phyloP scores from a whole-genome alignment of 2,113 vertebrate species.

The Nothoprocta perdicaria region DNA sequence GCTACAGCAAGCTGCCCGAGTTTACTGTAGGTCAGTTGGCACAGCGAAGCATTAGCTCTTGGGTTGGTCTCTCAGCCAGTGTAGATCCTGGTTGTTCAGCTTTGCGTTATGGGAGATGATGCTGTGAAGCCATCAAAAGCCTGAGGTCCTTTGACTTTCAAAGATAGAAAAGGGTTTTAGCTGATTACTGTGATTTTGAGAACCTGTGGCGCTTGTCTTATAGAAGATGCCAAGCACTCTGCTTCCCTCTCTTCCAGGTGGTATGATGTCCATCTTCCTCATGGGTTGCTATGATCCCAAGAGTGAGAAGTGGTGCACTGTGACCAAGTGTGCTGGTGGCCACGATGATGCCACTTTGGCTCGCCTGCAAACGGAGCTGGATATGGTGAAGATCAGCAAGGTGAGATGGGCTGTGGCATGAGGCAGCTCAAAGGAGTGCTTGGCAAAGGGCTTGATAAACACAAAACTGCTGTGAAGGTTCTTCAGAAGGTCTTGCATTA shows the following conservation, averaged over 20 bases:
- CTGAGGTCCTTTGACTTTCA: background rate
- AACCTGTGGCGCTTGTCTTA: background rate
- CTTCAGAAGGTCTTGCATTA: background rate
- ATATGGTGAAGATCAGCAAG: slow-evolving; percentile 99
- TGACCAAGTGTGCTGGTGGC: slow-evolving; percentile 95
- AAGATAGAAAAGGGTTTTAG: background rate
- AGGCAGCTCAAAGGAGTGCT: background rate
- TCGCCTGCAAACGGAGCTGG: slow-evolving; percentile 92
- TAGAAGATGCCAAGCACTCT: background rate
- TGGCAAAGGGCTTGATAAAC: background rate
- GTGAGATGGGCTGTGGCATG: slow-evolving; percentile 66
- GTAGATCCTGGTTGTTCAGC: background rate
- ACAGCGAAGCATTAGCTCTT: background rate
- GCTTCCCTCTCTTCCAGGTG: slow-evolving; percentile 78
- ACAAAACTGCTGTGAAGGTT: background rate
- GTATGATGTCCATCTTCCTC: slow-evolving; percentile 98
- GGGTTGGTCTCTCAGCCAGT: background rate
- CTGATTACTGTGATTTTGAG: background rate
- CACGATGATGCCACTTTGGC: slow-evolving; percentile 93
- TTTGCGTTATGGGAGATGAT: background rate
- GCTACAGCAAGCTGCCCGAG: background rate
- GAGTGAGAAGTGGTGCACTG: slow-evolving; percentile 95
- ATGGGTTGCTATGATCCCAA: slow-evolving; percentile 96
- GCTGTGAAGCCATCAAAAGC: background rate
- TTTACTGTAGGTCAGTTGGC: background rate